Evolutionary conservation across 2,888 invertebrate genomes (phyloP).

Genomic region (Standfussiana lucernea): DNA sequence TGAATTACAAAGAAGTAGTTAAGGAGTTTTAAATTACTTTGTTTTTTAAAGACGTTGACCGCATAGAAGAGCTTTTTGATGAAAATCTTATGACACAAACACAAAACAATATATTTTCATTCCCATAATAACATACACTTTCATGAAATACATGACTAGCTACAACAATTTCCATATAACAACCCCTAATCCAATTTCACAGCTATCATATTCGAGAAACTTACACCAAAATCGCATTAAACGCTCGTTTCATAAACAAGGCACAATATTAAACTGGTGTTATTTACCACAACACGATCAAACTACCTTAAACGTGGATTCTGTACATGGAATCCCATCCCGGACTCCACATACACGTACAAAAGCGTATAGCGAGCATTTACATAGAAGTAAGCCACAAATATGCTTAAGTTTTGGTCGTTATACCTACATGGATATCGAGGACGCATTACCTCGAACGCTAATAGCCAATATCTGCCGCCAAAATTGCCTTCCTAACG

Average conservation of each 20-base stretch:
- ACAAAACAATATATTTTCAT: not conserved
- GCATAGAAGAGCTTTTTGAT: not conserved
- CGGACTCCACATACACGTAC: conserved; percentile 55
- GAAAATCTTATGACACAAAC: not conserved
- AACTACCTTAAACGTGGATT: conserved; percentile 60
- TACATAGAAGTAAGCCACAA: conserved; percentile 76
- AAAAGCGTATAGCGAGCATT: conserved; percentile 56
- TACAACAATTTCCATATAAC: conserved; percentile 28
- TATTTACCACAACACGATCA: conserved; percentile 63
- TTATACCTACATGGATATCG: conserved; percentile 85
- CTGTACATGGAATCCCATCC: conserved; percentile 55
- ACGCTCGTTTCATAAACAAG: conserved; percentile 46
- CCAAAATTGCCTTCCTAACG: conserved; percentile 90
- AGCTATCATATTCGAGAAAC: conserved; percentile 49
- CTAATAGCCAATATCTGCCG: conserved; percentile 90
- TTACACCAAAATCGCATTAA: conserved; percentile 48
- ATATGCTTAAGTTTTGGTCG: conserved; percentile 81
- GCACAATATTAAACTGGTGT: conserved; percentile 52
- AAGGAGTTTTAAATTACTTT: not conserved
- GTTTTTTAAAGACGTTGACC: not conserved
- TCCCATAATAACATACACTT: conserved; percentile 3
- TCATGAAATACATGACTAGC: not conserved
- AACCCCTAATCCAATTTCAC: conserved; percentile 35
- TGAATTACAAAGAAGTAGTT: not conserved
- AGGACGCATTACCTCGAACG: conserved; percentile 84